Conservation (phyloP, 2,888 invertebrate genomes). For the Eumerus sabulonum region DNA sequence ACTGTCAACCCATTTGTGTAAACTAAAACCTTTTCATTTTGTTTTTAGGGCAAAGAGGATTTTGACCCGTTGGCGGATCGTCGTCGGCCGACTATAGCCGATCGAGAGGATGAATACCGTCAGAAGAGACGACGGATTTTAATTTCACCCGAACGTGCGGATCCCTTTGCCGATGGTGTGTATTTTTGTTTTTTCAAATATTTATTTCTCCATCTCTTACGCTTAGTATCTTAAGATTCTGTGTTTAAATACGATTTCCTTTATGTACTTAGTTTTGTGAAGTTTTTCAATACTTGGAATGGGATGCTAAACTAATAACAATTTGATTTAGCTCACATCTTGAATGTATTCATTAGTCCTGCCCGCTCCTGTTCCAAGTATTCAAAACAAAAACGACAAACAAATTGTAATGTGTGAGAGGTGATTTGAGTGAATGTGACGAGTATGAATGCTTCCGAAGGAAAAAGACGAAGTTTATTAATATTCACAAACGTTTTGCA, state of each 20-base stretch:
- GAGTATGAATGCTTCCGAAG: constrained; percentile 62
- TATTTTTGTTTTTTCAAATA: constrained; percentile 69
- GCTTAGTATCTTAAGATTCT: constrained; percentile 40
- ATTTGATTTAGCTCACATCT: too few species aligned
- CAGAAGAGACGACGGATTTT: constrained; percentile 92
- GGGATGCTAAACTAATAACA: constrained; percentile 11
- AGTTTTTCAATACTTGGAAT: constrained; percentile 47
- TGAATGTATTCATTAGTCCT: too few species aligned
- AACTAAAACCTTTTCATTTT: too few species aligned
- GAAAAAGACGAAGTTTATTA: constrained; percentile 68
- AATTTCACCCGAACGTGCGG: constrained; percentile 97
- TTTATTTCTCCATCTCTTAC: constrained; percentile 15
- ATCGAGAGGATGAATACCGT: constrained; percentile 98
- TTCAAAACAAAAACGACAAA: constrained; percentile 27
- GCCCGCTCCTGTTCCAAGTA: constrained; percentile 47
- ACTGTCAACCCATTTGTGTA: too few species aligned
- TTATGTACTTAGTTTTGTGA: constrained; percentile 39
- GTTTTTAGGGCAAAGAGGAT: constrained; percentile 91
- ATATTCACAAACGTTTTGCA: constrained; percentile 68
- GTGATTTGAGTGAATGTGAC: constrained; percentile 60
- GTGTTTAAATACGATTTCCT: constrained; percentile 46
- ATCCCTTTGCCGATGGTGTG: constrained; percentile 98
- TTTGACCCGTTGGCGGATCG: constrained; percentile 97
- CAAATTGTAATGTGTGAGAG: constrained; percentile 49
- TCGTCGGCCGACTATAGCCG: constrained; percentile 94